Percentiles rank a stretch among this genome's conserved stretches.
Evolutionary conservation across 2,113 vertebrate species (phyloP).

Genomic region (Chloropsis cyanopogon): DNA sequence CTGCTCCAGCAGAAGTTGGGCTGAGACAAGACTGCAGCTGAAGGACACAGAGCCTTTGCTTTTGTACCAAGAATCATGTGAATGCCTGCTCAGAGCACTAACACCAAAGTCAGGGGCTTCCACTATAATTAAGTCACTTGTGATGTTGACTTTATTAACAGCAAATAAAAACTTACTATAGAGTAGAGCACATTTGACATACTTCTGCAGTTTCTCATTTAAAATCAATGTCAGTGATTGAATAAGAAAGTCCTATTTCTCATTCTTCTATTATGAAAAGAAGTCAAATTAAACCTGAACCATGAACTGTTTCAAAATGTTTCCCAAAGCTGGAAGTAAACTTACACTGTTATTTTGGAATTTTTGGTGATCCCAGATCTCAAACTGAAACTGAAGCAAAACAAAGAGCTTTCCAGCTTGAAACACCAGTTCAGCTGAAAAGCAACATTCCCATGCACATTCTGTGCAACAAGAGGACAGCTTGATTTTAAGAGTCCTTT

Average conservation of each 20-base stretch:
- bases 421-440: background rate
- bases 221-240: background rate
- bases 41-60: background rate
- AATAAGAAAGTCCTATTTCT: background rate
- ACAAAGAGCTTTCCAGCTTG: background rate
- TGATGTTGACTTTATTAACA: background rate
- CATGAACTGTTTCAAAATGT: background rate
- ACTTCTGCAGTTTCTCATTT: constrained; percentile 21
- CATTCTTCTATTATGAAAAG: background rate
- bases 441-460: background rate
- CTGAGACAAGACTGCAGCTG: background rate
- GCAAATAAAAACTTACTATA: background rate
- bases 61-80: background rate
- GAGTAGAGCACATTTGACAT: background rate
- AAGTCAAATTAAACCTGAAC: background rate
- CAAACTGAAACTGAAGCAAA: background rate
- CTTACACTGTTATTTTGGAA: background rate
- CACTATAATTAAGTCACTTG: background rate
- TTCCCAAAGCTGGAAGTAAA: background rate
- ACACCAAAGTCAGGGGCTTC: background rate
- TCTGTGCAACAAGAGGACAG: background rate
- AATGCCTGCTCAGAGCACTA: background rate
- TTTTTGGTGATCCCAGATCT: background rate
- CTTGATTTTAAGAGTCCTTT: background rate
- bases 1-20: background rate